Evolutionary conservation across 1,140 invertebrate species (phyloP).

Genomic region (Ladona fulva): DNA sequence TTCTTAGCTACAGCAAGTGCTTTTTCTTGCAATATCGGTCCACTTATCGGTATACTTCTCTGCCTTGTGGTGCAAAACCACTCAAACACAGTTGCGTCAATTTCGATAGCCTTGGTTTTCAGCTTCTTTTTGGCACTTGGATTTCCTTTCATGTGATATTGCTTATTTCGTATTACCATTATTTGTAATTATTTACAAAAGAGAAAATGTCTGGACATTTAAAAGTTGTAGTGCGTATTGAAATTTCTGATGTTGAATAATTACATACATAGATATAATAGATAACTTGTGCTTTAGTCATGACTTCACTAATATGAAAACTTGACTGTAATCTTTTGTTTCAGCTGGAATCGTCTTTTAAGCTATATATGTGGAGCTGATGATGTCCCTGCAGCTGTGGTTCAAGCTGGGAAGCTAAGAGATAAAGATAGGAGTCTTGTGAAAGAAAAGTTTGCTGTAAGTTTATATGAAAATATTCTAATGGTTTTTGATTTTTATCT

Average conservation of each 20-base stretch:
- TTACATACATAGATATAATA: not conserved
- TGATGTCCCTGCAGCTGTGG: constrained; percentile 48
- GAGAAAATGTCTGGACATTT: no score
- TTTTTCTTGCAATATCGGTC: no score
- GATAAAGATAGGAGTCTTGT: constrained; percentile 82
- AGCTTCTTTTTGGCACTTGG: no score
- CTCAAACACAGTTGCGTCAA: no score
- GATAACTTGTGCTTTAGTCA: not conserved
- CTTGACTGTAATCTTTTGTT: constrained; percentile 26
- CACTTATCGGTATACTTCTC: no score
- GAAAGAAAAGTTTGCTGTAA: constrained; percentile 89
- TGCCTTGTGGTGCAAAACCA: no score
- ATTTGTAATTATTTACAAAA: no score
- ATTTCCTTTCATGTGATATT: not conserved
- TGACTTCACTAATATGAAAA: constrained; percentile 14
- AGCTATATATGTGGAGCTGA: constrained; percentile 58
- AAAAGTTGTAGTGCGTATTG: no score
- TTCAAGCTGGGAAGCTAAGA: constrained; percentile 58
- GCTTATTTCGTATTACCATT: constrained; percentile 13
- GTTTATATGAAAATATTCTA: no score
- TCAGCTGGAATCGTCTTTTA: constrained; percentile 74
- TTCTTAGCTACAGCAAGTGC: no score
- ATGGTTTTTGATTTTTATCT: no score
- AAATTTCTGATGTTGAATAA: not conserved
- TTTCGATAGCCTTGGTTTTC: no score